A percentile compares a stretch with the other conserved stretches of the same genome.
These are phyloP conservation scores for Cherax destructor DNA, from an alignment of 1,140 invertebrate species.

Conservation along the genomic window DNA sequence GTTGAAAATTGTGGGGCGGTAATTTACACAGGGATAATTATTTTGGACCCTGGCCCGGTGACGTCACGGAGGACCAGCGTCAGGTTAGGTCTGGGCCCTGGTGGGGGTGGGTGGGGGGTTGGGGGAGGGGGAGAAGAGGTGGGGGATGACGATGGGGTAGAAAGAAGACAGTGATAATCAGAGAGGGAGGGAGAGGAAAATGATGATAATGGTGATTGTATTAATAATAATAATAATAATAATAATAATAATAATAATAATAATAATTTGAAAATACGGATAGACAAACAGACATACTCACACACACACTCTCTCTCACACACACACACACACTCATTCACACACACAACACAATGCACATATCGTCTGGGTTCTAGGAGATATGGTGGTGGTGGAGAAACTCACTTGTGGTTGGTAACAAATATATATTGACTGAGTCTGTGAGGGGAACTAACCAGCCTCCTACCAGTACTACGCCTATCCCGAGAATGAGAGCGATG, in stretches of 20 bases:
- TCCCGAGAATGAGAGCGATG: too few relatives aligned
- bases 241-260: not conserved
- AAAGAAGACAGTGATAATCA: not conserved
- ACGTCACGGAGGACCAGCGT: not conserved
- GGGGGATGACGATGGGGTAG: not conserved
- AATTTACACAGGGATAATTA: not conserved
- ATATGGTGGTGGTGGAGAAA: too few relatives aligned
- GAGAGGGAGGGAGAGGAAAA: not conserved
- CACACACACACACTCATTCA: too few relatives aligned
- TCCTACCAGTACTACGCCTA: too few relatives aligned
- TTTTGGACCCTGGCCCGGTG: not conserved
- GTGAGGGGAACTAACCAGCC: too few relatives aligned
- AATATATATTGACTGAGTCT: too few relatives aligned
- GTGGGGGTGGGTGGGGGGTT: not conserved
- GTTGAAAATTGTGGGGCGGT: conserved; percentile 3
- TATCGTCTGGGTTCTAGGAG: too few relatives aligned
- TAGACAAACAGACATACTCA: too few relatives aligned
- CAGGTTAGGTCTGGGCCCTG: not conserved
- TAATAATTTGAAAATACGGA: too few relatives aligned
- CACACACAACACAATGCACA: too few relatives aligned
- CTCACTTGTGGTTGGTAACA: too few relatives aligned
- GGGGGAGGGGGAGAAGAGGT: not conserved
- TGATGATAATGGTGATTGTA: not conserved
- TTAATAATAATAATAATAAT: not conserved
- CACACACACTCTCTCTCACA: too few relatives aligned